These are phyloP conservation scores for Peromyscus polionotus DNA, from an alignment of 2,113 vertebrate species.

Conservation along the genomic window DNA sequence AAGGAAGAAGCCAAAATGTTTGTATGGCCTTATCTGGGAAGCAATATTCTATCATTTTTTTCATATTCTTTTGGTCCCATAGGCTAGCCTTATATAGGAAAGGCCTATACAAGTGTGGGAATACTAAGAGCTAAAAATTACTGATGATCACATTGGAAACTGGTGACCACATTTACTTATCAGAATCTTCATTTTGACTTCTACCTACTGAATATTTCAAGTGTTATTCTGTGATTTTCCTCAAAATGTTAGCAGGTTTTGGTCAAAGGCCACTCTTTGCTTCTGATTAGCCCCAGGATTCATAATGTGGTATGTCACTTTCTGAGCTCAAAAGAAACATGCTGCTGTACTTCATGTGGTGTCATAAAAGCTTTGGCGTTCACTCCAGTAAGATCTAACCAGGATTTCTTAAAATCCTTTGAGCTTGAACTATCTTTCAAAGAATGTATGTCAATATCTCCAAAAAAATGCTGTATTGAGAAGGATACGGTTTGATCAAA, in stretches of 20 bases:
- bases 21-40: background rate
- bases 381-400: background rate
- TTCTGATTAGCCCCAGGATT: background rate
- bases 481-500: background rate
- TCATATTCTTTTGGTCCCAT: background rate
- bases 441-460: background rate
- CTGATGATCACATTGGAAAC: background rate
- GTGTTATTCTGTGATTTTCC: background rate
- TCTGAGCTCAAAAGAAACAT: background rate
- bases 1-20: background rate
- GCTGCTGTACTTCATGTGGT: background rate
- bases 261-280: background rate
- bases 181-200: background rate
- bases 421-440: background rate
- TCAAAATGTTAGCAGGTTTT: conserved; percentile 27
- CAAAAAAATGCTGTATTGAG: background rate
- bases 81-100: background rate
- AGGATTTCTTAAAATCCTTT: conserved; percentile 27
- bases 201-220: background rate
- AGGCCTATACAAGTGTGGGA: background rate
- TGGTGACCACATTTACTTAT: background rate
- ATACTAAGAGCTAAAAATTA: background rate
- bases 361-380: background rate
- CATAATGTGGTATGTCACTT: background rate
- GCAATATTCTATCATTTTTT: background rate